These are phyloP conservation scores for Hirtodrosophila trivittata DNA, from an alignment of 2,888 invertebrate species.

Conservation along the genomic window DNA sequence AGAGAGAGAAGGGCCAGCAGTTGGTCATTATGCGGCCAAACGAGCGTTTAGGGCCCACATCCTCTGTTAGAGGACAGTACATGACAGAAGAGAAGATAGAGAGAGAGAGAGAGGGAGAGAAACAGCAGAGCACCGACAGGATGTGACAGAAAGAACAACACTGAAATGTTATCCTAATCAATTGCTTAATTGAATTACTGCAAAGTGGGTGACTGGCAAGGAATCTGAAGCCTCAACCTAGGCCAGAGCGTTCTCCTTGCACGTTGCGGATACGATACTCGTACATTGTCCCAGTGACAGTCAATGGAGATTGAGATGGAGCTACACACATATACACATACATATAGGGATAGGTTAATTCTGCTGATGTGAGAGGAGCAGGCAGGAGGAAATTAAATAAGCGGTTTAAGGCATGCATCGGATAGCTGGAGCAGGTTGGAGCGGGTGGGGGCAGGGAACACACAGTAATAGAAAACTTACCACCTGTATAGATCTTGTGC, in stretches of 20 bases:
- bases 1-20: background rate
- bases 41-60: background rate
- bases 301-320: no score
- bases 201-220: conserved; percentile 9
- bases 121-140: conserved; percentile 26
- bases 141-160: conserved; percentile 29
- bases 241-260: background rate
- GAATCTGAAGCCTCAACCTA: background rate
- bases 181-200: conserved; percentile 69
- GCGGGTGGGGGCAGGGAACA: conserved; percentile 11
- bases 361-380: no score
- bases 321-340: conserved; percentile 7
- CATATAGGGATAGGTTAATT: background rate
- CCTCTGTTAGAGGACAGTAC: background rate
- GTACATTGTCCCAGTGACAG: no score
- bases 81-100: background rate
- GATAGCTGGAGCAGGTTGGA: background rate
- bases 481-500: conserved; percentile 85
- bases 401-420: background rate
- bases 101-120: background rate
- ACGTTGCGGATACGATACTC: background rate
- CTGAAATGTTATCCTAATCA: conserved; percentile 62
- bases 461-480: conserved; percentile 81
- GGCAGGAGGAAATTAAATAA: background rate
- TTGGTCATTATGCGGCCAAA: background rate